Conservation (phyloP, 2,888 invertebrate genomes). For the Clitarchus hookeri region DNA sequence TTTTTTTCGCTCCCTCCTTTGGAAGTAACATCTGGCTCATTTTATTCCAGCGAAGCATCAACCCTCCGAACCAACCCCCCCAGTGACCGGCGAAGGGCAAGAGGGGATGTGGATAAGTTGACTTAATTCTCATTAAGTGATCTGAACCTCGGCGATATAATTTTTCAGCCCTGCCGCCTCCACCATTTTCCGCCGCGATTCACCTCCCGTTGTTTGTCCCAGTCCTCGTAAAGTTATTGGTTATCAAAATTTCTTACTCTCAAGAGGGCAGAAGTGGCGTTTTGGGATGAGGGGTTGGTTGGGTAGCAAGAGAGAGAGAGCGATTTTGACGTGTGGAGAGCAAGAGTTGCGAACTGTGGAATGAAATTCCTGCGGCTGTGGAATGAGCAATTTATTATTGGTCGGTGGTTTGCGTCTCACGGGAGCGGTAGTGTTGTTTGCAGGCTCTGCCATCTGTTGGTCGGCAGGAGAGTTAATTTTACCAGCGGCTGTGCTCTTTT, state of each 20-base stretch:
- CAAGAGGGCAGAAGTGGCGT: neutral
- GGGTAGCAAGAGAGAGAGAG: neutral
- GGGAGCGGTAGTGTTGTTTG: neutral
- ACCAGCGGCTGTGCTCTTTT: too few species aligned
- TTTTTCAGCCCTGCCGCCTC: neutral
- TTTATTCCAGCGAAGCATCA: slow-evolving; percentile 10
- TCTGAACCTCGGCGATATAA: slow-evolving; percentile 25
- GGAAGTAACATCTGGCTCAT: slow-evolving; percentile 22
- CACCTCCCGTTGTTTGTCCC: neutral
- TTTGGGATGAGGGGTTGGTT: neutral
- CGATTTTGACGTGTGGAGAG: neutral
- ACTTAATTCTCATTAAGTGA: slow-evolving; percentile 24
- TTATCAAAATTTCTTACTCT: neutral
- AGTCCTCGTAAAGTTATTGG: neutral
- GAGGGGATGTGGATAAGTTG: neutral
- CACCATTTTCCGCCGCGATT: neutral
- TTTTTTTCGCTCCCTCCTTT: neutral
- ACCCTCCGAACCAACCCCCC: neutral
- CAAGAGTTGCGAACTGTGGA: neutral
- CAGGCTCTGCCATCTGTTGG: neutral
- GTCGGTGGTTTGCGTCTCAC: neutral
- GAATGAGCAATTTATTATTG: neutral
- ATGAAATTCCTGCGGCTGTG: neutral
- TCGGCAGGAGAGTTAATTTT: neutral
- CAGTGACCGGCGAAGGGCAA: neutral